Base-by-base conservation (phyloP, 2,888 invertebrate genomes). In the Dynastes maya region DNA sequence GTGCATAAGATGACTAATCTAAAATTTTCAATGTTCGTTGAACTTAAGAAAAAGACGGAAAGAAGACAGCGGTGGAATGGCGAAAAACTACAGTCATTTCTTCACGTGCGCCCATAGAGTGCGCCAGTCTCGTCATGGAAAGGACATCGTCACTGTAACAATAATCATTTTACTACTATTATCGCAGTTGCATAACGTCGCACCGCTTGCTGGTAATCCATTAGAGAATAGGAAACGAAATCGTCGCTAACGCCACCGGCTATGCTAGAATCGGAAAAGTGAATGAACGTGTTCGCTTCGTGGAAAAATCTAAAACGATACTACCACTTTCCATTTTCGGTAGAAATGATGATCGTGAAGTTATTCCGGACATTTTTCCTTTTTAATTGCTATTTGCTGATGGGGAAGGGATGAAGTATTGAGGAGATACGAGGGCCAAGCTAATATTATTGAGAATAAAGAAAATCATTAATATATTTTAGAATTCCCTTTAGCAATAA, bases 171-270 rank as follows among this genome's bases (percentile, higher is more conserved):
- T 78, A 75, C 74, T 76, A 76, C 75, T 76, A 79, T 68, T 68
- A 40, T 68, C 29, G 68, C 51, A 27, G 68, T 79, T 79, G 68
- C 79, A 63, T 76, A 79, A 78, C 75, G 72, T 27, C 64, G 22
- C 6, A 13, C 27, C 40, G 64, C 32, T 74, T 45, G 45, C 45
- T 45, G 45, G 45, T 45, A 45, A 45, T 45, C 45, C 79, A 76
- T 79, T 79, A 79, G 70, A 63, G 76, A 70, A 79, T 68, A 70
- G 75, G 79, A 79, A 76, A 79, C 68, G 67, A 79, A 79, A 79
- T 53, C 68, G 51, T 29, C 22, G 55, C 55, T 22, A 22, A 22
- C 22, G 22, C 22, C 45, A 11, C 8, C 22, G 22, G 68, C 40
- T 68, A 27, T 51, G 22, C 55, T 45, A 11, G 45, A 76, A 76